Evolutionary conservation across 92 coral and sea anemone species (phyloP).

Genomic region (Palythoa grandiflora): DNA sequence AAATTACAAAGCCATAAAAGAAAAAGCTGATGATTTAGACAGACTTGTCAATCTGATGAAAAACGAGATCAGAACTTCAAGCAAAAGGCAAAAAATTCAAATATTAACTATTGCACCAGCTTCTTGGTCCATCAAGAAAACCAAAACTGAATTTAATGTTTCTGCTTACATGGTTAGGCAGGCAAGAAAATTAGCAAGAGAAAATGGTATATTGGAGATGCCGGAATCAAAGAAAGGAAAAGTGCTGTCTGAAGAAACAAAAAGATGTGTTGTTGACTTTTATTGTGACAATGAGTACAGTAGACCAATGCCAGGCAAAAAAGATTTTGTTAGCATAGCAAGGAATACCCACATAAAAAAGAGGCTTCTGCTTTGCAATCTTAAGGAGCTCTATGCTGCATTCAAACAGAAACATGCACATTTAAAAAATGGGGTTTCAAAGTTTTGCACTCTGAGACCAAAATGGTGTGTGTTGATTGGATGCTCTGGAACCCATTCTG

Average conservation of each 20-base stretch:
- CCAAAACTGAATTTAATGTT: conserved; percentile 51
- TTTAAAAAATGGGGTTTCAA: conserved; percentile 49
- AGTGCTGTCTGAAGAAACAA: conserved; percentile 57
- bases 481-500: conserved; percentile 63
- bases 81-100: conserved; percentile 51
- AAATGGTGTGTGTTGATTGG: conserved; percentile 66
- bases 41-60: conserved; percentile 55
- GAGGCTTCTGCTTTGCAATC: conserved; percentile 51
- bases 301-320: conserved; percentile 57
- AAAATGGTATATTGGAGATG: conserved; percentile 57
- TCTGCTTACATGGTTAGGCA: conserved; percentile 56
- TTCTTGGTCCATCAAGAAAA: conserved; percentile 62
- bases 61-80: conserved; percentile 49
- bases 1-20: conserved; percentile 47
- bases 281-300: conserved; percentile 54
- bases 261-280: conserved; percentile 51
- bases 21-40: conserved; percentile 58
- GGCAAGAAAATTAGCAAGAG: conserved; percentile 56
- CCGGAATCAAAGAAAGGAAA: conserved; percentile 66
- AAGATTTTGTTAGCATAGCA: conserved; percentile 49
- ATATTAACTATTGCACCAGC: conserved; percentile 51
- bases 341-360: conserved; percentile 49
- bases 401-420: conserved; percentile 51
- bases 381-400: conserved; percentile 48
- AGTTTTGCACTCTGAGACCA: conserved; percentile 62